Evolutionary conservation across 2,797 vertebrate species (phyloP), one percentile per base, ranked within the genome.

Genomic region (Rachycentron canadum): DNA sequence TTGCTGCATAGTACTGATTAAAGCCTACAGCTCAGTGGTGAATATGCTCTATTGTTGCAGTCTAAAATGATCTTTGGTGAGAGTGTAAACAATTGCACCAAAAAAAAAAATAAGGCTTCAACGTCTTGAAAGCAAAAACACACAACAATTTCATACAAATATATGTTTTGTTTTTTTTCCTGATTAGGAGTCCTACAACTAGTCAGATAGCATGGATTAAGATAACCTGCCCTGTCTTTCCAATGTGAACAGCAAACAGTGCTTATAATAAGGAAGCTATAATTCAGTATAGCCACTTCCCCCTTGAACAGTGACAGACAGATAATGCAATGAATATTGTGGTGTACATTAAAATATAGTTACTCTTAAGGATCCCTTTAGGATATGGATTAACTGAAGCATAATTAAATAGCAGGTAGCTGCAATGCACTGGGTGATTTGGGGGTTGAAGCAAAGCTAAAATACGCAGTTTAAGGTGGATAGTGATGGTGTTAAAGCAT

Each of bases 51-150:
- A 57, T 50, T 66, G 70, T 67, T 83, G 68, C 69, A 82, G 57
- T 85, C 68, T 69, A 69, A 86, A 79, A 82, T 71, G 7, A 86
- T 92, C 91, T 94, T 94, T 94, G 94, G 93, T 90, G 87, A 85
- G 70, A 72, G 83, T 87, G 87, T 93, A 92, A 93, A 93, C 87
- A 83, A 81, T 62, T 82, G 80, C 85, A 86, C 40, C 47, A 78
- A 10, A 86, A 78, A 55, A 74, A 75, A 76, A 86, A 66, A 34
- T 21, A 68, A 78, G 56, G 73, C 62, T 80, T 81, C 70, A 76
- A 76, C 63, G 57, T 56, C 25, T 69, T 65, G 21, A 55, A 45
- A 41, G 66, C 23, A 64, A 70, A 62, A 58, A 60, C 45, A 80
- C 50, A 69, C 50, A 43, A 69, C 36, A 47, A 26, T 53, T 83